phyloP scores from a whole-genome alignment of 2,797 vertebrate genomes.

The Sebastes nivosus region DNA sequence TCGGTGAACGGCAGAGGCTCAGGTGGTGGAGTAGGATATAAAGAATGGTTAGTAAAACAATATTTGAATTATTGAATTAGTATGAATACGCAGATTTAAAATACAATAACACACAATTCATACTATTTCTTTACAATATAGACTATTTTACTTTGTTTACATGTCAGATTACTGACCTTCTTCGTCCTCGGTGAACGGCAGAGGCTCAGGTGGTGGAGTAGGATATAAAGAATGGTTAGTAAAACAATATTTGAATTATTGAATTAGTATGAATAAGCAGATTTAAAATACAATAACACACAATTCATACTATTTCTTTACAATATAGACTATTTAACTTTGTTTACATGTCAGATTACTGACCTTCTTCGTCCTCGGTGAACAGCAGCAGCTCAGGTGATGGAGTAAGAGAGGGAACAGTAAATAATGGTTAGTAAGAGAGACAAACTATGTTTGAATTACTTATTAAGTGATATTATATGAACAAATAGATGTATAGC shows the following conservation, averaged over 20 bases:
- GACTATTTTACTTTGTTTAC: neutral
- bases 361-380: too few species aligned
- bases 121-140: neutral
- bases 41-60: neutral
- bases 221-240: neutral
- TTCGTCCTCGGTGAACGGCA: neutral
- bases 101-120: too few species aligned
- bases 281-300: too few species aligned
- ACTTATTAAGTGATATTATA: too few species aligned
- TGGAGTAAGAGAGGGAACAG: neutral
- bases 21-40: neutral
- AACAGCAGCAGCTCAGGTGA: neutral
- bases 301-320: too few species aligned
- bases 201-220: neutral
- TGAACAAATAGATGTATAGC: too few species aligned
- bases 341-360: too few species aligned
- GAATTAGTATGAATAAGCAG: too few species aligned
- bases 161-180: neutral
- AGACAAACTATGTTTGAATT: neutral
- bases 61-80: too few species aligned
- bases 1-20: neutral
- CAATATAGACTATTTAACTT: too few species aligned
- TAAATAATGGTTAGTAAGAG: neutral
- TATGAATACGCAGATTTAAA: too few species aligned
- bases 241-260: too few species aligned